A percentile compares a stretch with the other conserved stretches of the same genome.
Conservation (phyloP, 2,888 invertebrate species). For the Loripinus fragilis region DNA sequence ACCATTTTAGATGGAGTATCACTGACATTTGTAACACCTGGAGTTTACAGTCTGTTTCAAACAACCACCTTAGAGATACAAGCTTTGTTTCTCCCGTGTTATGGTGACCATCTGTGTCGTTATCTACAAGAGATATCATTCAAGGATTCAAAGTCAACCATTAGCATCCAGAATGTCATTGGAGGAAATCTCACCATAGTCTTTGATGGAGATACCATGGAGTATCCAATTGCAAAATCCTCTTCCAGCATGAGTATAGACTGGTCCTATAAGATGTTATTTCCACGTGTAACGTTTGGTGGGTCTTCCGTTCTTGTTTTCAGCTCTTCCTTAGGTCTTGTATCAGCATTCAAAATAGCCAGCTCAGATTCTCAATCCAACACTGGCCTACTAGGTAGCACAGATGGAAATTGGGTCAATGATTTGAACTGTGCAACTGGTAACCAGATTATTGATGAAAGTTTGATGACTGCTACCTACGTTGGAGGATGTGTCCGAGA, state of each 20-base stretch:
- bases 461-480: conserved; percentile 44
- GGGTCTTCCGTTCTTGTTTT: conserved; percentile 54
- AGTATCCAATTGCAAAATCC: conserved; percentile 35
- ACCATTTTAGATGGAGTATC: conserved; percentile 64
- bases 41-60: conserved; percentile 55
- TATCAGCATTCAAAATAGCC: conserved; percentile 49
- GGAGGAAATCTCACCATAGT: conserved; percentile 32
- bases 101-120: conserved; percentile 55
- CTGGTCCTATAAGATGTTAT: conserved; percentile 51
- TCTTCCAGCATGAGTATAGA: conserved; percentile 35
- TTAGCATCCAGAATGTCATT: conserved; percentile 45
- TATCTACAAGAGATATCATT: conserved; percentile 59
- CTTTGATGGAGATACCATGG: conserved; percentile 28
- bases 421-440: conserved; percentile 57
- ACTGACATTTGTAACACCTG: conserved; percentile 53
- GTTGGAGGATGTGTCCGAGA: conserved; percentile 49
- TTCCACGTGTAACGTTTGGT: conserved; percentile 58
- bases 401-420: conserved; percentile 63
- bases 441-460: conserved; percentile 24
- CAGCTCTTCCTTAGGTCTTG: conserved; percentile 56
- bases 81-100: conserved; percentile 66
- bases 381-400: conserved; percentile 65
- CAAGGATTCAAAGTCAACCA: conserved; percentile 22
- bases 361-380: conserved; percentile 37
- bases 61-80: conserved; percentile 53